Evolutionary conservation across 2,888 invertebrate genomes (phyloP), one percentile per base, ranked within the genome.

Genomic region (Pseudococcus jackbeardsleyi): DNA sequence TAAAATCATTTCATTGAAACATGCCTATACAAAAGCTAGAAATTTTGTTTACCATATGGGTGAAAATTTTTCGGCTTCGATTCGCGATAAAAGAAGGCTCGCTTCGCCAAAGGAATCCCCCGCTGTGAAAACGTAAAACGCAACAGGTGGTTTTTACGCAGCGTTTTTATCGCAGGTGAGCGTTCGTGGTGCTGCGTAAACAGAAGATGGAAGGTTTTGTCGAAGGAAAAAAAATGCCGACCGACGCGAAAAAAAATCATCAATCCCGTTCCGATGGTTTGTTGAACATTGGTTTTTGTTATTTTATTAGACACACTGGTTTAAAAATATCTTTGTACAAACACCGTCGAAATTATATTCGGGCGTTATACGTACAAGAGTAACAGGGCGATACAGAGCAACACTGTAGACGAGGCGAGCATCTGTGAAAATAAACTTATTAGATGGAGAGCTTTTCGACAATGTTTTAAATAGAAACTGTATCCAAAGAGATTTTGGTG

Each of bases 81-180:
- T 46, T 46, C 46, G 46, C 46, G 46, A 46, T 46, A 33, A 33
- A 46, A 8, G 46, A 46, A 46, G 46, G 26, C 26, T 33, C 26
- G 26, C 26, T 46, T 46, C 1, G 9, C 17, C 54, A 54, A 54
- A 54, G 54, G 15, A 17, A 22, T 19, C 19, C 64, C 64, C 64
- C 12, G 22, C 64, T 7, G 64, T 22, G 64, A 64, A 64, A 54
- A 22, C 64, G 64, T 64, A 64, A 64, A 15, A 77, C 77, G 77
- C 77, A 77, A 77, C 77, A 77, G 77, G 77, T 77, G 77, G 77
- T 39, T 77, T 77, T 77, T 77, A 77, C 77, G 77, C 39, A 77
- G 64, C 19, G 64, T 22, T 22, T 22, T 19, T 64, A 64, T 22
- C 64, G 22, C 22, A 64, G 19, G 64, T 64, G 64, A 64, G 64